Base-by-base conservation (phyloP, 2,888 invertebrate genomes). In the Epirrhoe tristata region DNA sequence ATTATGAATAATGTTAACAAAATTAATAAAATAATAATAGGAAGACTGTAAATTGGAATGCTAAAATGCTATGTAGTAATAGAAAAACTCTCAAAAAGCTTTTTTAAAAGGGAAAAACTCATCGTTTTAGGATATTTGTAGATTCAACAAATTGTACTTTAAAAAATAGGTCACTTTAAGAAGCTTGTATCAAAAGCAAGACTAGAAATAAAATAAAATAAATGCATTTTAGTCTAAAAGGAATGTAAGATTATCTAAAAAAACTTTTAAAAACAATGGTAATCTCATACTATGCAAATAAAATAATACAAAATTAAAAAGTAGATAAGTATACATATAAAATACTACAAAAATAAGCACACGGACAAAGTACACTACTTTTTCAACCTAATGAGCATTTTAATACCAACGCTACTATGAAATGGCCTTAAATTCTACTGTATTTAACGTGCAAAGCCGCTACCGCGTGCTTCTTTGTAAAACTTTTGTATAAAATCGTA, bases 191-290 rank as follows among this genome's bases (percentile, higher is more conserved):
- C 6, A 48, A 34, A 57, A 53, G 7, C 53, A 53, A 67, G 70
- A 69, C 69, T 70, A 71, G 71, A 71, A 65, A 58, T 54, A 7
- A 46, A 61, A 36, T 32, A 63, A 56, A 34, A 67, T 50, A 71
- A 74, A 74, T 70, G 70, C 74, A 59, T 31, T 17, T 62, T 46
- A 70, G 64, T 61, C 71, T 69, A 60, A 63, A 48, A 61, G 73
- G 73, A 73, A 73, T 73, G 73, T 65, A 17, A 43, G 58, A 59
- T 63, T 66, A 71, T 64, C 17, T 51, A 36, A 58, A 34, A 57
- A 46, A 39, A 55, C n/a, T 6, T 55, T 24, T 2, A 24, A 46
- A 5, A 55, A 32, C 51, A 31, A 58, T 58, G 58, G 58, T 58
- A 58, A 51, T 58, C 51, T 58, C 36, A 58, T 48, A 57, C 5